Base-by-base conservation (phyloP, 2,113 vertebrate species). In the Vulpes ferrilata region DNA sequence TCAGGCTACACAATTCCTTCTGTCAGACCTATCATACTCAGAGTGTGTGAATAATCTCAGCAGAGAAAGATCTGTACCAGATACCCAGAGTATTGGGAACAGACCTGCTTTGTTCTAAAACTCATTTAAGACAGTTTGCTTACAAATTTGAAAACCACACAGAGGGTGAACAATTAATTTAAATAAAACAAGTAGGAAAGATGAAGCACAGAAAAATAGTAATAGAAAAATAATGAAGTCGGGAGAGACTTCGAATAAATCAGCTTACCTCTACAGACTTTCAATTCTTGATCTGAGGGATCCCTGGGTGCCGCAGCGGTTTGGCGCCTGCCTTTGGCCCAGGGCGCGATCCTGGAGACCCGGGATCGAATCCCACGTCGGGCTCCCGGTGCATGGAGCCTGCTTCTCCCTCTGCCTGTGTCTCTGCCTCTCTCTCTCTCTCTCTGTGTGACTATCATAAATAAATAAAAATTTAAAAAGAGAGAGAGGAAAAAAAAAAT, bases 181-280 rank as follows among this genome's bases (percentile, higher is more conserved):
- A 84, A 93, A 89, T 60, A 89, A 93, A 89, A 71, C 79, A 85
- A 86, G 27, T 35, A 69, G 51, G n/a, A 78, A 89, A 89, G 51
- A 69, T 83, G n/a, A 89, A 32, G 69, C 7, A 20, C 55, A 67
- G 78, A 88, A 78, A 88, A 88, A 48, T 48, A 59, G 10, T 20
- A 32, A 88, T 27, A 60, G 51, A 48, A 27, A 73, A 82, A 30
- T 22, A 57, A 62, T 35, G 8, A 64, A 67, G 30, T 76, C 35
- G 59, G 90, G 67, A 78, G 59, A 83, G 11, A 59, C 48, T 80
- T 71, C 22, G 35, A 88, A 23, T 51, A 65, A 88, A 57, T 67
- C 51, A 20, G 2, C 82, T 88, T 60, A 35, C 20, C 53, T 67
- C 35, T 67, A 51, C 20, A 51, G 65, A 60, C 84, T 19, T 88